Base-by-base conservation (phyloP, 2,113 vertebrate genomes). In the Fukomys damarensis region DNA sequence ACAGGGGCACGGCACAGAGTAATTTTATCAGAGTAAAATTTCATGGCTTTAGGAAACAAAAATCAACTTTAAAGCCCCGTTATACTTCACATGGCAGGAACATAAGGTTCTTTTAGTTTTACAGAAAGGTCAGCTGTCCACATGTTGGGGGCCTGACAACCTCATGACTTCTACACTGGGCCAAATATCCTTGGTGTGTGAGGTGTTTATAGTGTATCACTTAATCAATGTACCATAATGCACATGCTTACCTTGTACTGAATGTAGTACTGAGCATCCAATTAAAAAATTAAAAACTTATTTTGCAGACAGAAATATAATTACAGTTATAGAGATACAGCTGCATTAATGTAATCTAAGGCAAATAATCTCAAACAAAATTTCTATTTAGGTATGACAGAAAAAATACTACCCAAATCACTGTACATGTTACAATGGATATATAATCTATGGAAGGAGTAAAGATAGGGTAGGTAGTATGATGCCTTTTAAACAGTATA, bases 221-320 rank as follows among this genome's bases (percentile, higher is more conserved):
- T 93, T 88, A 82, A 74, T 93, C 86, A 96, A 72, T 56, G 35
- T 8, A 63, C 19, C 35, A 77, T 41, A 76, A 58, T 58, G 11
- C 17, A 89, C 19, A 72, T n/a, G 82, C 65, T 94, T 38, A 66
- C 58, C 70, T 95, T 94, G 82, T 95, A 92, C 95, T 89, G 84
- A 84, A 86, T 63, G 30, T 41, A 54, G 65, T 82, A 82, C 30
- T 41, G 41, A 89, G 30, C 80, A 91, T 88, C 82, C 5, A 6
- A 83, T 88, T 68, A 94, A 91, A 91, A 90, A 95, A 97, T 76
- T 86, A n/a, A 93, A 96, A 95, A 81, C 28, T 38, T 93, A 81
- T n/a, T 88, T 93, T 96, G 81, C 43, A 89, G 46, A 91, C 56
- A 80, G 54, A 97, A 93, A 95, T 77, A 68, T 81, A 88, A 92